Evolutionary conservation across 2,797 vertebrate species (phyloP).

Genomic region (Phoebastria nigripes): DNA sequence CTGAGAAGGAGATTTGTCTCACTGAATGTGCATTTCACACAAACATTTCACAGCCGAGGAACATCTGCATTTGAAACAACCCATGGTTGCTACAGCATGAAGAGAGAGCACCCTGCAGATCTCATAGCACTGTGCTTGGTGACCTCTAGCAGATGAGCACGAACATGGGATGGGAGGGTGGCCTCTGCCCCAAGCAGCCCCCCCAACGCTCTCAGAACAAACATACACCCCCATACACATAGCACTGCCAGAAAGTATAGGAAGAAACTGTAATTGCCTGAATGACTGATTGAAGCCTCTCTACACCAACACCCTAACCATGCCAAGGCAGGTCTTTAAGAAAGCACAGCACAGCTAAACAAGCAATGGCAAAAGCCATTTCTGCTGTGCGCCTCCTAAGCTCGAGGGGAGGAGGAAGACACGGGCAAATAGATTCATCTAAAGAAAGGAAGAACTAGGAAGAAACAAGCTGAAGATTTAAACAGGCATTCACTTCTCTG

Average conservation of each 20-base stretch:
- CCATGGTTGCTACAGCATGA: neutral
- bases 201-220: fast-evolving
- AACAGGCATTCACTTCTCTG: neutral
- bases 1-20: neutral
- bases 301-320: neutral
- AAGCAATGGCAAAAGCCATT: neutral
- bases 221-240: fast-evolving
- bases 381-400: neutral
- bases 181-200: neutral
- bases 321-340: neutral
- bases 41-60: neutral
- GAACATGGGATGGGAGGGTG: fast-evolving
- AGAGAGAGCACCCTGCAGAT: neutral
- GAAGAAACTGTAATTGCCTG: neutral
- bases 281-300: neutral
- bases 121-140: fast-evolving
- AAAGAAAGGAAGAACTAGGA: neutral
- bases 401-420: fast-evolving
- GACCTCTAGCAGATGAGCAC: neutral
- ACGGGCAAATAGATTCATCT: neutral
- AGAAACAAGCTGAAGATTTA: neutral
- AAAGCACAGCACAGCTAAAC: neutral
- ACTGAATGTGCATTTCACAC: neutral
- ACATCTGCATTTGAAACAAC: neutral
- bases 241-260: neutral